A percentile compares a stretch with the other conserved stretches of the same genome.
Conservation (phyloP, 2,888 invertebrate genomes). For the Arenicola marina region DNA sequence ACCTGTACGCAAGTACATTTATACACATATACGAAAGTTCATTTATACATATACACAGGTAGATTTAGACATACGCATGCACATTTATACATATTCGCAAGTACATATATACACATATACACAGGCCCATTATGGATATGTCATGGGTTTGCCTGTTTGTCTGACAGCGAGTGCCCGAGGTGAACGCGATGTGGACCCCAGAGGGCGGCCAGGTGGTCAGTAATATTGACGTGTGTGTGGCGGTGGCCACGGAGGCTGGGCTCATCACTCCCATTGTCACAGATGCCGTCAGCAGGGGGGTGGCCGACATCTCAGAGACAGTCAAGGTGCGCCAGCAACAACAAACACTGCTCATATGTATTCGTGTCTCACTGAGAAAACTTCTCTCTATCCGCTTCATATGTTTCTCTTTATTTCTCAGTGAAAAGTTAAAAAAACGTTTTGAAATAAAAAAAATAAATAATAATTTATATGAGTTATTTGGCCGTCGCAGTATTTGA, state of each 20-base stretch:
- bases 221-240: slow-evolving; percentile 92
- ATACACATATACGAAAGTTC: too few species aligned
- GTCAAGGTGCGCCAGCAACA: slow-evolving; percentile 65
- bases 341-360: background rate
- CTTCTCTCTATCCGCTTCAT: slow-evolving; percentile 22
- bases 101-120: too few species aligned
- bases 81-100: too few species aligned
- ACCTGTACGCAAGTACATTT: too few species aligned
- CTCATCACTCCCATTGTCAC: slow-evolving; percentile 96
- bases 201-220: slow-evolving; percentile 62
- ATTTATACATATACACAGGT: too few species aligned
- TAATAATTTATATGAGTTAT: too few species aligned
- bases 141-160: background rate
- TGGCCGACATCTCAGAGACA: slow-evolving; percentile 66
- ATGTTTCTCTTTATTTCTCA: slow-evolving; percentile 65
- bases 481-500: too few species aligned
- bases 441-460: too few species aligned
- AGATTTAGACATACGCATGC: too few species aligned
- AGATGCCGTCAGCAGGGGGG: slow-evolving; percentile 75
- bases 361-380: slow-evolving; percentile 30
- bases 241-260: slow-evolving; percentile 92
- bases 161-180: slow-evolving; percentile 56
- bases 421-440: too few species aligned
- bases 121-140: too few species aligned
- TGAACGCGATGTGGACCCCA: slow-evolving; percentile 59